Evolutionary conservation across 2,888 invertebrate genomes (phyloP).

Genomic region (Drosophila trichaetosa): DNA sequence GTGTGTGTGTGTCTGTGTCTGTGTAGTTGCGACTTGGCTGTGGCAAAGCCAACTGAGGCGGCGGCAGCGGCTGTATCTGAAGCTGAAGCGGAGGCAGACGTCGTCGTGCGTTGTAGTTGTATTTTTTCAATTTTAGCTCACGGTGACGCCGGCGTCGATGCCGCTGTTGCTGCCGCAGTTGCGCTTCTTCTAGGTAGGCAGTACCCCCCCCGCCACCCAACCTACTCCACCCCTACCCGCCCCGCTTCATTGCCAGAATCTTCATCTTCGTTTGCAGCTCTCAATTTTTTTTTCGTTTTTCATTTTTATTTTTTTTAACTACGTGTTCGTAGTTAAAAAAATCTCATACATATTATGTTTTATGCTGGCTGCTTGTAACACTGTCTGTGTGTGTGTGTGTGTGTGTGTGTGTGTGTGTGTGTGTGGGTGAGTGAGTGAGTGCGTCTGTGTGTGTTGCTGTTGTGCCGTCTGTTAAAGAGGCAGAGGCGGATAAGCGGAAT

Average conservation of each 20-base stretch:
- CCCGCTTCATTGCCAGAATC: slow-evolving; percentile 31
- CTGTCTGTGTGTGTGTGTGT: slow-evolving; percentile 8
- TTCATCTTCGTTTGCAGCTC: slow-evolving; percentile 64
- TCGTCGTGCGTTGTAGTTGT: slow-evolving; percentile 43
- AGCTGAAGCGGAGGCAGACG: slow-evolving; percentile 22
- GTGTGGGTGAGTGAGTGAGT: slow-evolving; percentile 3
- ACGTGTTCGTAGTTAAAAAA: slow-evolving; percentile 77
- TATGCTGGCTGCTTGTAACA: slow-evolving; percentile 54
- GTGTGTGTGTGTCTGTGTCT: slow-evolving; percentile 15
- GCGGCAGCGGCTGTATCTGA: slow-evolving; percentile 29
- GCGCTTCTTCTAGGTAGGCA: slow-evolving; percentile 45
- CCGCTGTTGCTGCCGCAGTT: slow-evolving; percentile 25
- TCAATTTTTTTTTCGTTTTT: slow-evolving; percentile 69
- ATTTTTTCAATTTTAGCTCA: slow-evolving; percentile 45
- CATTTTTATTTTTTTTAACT: slow-evolving; percentile 64
- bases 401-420: slow-evolving; percentile 8
- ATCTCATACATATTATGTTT: slow-evolving; percentile 66
- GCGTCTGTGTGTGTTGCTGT: slow-evolving; percentile 30
- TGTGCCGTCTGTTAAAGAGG: slow-evolving; percentile 32
- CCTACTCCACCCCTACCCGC: background rate
- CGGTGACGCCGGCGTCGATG: slow-evolving; percentile 39
- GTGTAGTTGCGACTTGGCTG: slow-evolving; percentile 43
- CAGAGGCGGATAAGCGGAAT: slow-evolving; percentile 62
- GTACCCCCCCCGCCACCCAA: background rate
- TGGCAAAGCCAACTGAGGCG: slow-evolving; percentile 46